A percentile compares a stretch with the other conserved stretches of the same genome.
Conservation (phyloP, 2,113 vertebrate genomes). For the Leptosomus discolor region DNA sequence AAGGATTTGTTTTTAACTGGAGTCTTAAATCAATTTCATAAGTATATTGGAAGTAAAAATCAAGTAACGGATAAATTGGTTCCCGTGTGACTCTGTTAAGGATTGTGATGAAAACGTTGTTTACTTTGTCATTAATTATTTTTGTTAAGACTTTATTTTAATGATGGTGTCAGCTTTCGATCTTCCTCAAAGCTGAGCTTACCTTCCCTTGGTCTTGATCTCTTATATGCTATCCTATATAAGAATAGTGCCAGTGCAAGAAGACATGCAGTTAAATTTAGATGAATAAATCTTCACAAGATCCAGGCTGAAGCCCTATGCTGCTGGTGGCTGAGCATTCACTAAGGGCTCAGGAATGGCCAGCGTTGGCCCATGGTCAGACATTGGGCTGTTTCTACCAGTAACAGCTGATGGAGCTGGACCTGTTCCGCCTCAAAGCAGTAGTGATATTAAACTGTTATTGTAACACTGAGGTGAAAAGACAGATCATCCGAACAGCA, state of each 20-base stretch:
- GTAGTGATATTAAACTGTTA: not conserved
- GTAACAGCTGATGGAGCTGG: not conserved
- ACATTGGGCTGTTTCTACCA: not conserved
- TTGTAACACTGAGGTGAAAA: not conserved
- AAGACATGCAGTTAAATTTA: not conserved
- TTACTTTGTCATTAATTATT: not conserved
- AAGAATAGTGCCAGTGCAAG: not conserved
- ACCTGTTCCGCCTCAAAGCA: not conserved
- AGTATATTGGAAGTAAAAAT: not conserved
- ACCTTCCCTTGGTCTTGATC: not conserved
- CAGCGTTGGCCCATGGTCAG: not conserved
- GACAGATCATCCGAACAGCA: not conserved
- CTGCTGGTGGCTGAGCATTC: not conserved
- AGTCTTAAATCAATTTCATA: not conserved
- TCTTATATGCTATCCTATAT: rapidly evolving
- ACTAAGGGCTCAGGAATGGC: not conserved
- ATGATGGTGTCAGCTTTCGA: not conserved
- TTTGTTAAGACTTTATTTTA: no score
- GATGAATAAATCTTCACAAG: not conserved
- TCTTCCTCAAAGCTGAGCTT: not conserved
- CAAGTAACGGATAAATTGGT: not conserved
- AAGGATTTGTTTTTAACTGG: not conserved
- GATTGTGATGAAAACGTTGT: not conserved
- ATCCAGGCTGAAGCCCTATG: not conserved
- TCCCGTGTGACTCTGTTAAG: not conserved